Conservation (phyloP, 2,888 invertebrate species). For the Tenthredo distinguenda region DNA sequence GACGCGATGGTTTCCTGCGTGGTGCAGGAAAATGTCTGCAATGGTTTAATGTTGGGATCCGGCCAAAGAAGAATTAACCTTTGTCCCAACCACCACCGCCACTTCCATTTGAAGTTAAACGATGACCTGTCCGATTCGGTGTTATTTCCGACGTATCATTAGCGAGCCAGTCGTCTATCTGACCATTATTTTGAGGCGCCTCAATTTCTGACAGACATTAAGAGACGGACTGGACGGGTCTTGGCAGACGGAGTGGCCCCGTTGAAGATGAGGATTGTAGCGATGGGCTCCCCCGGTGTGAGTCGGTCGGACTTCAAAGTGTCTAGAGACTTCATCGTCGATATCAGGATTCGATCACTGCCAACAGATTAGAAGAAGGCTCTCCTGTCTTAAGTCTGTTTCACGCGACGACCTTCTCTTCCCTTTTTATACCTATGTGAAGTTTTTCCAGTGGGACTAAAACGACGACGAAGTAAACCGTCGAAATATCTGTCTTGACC, state of each 20-base stretch:
- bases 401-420: constrained; percentile 38
- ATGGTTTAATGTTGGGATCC: background rate
- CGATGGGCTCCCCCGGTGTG: constrained; percentile 73
- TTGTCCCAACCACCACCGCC: background rate
- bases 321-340: constrained; percentile 76
- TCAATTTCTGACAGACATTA: constrained; percentile 74
- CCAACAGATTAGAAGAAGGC: constrained; percentile 74
- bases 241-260: constrained; percentile 68
- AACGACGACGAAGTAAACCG: background rate
- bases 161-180: constrained; percentile 32
- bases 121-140: constrained; percentile 51
- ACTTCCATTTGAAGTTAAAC: constrained; percentile 37
- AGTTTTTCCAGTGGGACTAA: background rate
- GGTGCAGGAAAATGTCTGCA: background rate
- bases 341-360: constrained; percentile 76
- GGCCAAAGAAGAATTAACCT: background rate
- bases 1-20: background rate
- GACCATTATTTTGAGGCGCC: constrained; percentile 56
- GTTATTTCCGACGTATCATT: constrained; percentile 52
- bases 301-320: constrained; percentile 75
- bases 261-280: constrained; percentile 69
- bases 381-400: constrained; percentile 56
- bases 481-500: background rate
- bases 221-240: constrained; percentile 69
- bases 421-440: background rate